Base-by-base conservation (phyloP, 1,140 invertebrate genomes). In the Heliothis virescens region DNA sequence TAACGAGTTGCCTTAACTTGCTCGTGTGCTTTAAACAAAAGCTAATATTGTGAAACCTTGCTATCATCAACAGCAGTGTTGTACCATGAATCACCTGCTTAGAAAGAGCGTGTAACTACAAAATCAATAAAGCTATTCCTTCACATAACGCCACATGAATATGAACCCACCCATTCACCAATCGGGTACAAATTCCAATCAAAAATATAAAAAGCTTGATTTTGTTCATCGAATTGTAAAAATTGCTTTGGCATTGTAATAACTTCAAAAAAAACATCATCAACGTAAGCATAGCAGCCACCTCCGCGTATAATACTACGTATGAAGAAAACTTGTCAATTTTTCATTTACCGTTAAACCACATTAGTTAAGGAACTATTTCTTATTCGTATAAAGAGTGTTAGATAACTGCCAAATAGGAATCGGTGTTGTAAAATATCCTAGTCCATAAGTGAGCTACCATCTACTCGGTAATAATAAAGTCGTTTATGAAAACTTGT, bases 371-470 rank as follows among this genome's bases (percentile, higher is more conserved):
- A 77, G 79, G 81, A 80, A 84, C 80, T 85, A 81, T 82, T 79
- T 77, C 67, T 81, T 85, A 85, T 83, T 84, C 74, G 82, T 86
- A 85, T 84, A 74, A 86, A 79, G 85, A 87, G 82, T 86, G 81
- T 92, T 92, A 93, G 89, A 84, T 92, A 86, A 94, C 92, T 94
- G 93, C 91, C 93, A 94, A 93, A 93, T 93, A 93, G 87, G 84
- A 89, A 85, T 90, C 87, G 85, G 82, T 94, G 88, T 93, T 91
- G 87, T 92, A 90, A 90, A 86, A 88, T 87, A 88, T 87, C 90
- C 86, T 92, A 94, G 91, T 88, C 84, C 86, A 29, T 94, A 94
- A 92, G 91, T 85, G 85, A 89, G 52, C 77, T 60, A 72, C 52
- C 75, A 71, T 78, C 63, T 76, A 65, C 60, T 53, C 48, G 16